phyloP scores from a whole-genome alignment of 1,140 invertebrate genomes.

The Cepaea nemoralis region DNA sequence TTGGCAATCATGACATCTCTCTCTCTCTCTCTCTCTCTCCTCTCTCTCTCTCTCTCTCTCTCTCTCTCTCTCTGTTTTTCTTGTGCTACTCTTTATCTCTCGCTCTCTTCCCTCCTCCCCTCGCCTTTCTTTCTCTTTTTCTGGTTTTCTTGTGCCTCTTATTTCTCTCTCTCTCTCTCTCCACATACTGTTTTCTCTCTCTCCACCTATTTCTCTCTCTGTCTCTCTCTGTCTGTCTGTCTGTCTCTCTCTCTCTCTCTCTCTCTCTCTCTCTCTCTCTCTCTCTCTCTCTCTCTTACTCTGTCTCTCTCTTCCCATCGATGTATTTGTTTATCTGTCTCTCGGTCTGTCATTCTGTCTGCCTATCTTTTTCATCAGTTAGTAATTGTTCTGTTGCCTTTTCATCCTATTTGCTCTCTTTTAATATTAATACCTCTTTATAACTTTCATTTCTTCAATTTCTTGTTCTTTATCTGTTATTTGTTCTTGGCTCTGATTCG shows the following conservation, averaged over 20 bases:
- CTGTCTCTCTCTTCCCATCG: background rate
- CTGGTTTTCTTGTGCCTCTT: too few relatives aligned
- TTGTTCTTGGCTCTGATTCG: too few relatives aligned
- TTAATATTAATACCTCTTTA: too few relatives aligned
- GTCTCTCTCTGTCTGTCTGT: background rate
- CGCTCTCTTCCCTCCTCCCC: too few relatives aligned
- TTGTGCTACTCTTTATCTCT: background rate
- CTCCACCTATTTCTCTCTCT: too few relatives aligned
- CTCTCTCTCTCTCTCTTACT: too few relatives aligned
- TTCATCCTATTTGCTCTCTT: too few relatives aligned
- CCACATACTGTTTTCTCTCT: too few relatives aligned
- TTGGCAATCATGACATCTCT: too few relatives aligned
- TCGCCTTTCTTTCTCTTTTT: background rate
- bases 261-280: background rate
- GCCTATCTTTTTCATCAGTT: background rate
- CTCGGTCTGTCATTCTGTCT: background rate
- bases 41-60: background rate
- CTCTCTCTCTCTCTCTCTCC: background rate
- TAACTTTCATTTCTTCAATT: too few relatives aligned
- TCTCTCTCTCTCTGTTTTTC: constrained; percentile 2
- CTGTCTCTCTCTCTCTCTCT: constrained; percentile 11
- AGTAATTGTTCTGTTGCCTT: too few relatives aligned
- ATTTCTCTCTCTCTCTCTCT: background rate
- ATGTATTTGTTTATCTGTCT: background rate
- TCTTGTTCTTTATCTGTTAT: too few relatives aligned